Conservation (phyloP, 2,888 invertebrate genomes). For the Silvanus unidentatus region DNA sequence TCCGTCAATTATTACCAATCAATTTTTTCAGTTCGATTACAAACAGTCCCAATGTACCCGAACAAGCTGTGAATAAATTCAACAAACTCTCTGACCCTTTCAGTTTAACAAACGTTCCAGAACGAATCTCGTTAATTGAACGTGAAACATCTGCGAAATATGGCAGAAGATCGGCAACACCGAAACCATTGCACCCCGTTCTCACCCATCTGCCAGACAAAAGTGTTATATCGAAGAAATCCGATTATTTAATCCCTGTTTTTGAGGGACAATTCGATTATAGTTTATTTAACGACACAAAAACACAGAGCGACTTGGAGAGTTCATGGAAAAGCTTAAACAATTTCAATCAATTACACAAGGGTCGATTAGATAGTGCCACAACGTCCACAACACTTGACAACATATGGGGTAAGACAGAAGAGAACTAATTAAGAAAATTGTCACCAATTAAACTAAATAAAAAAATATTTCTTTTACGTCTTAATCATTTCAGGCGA, state of each 20-base stretch:
- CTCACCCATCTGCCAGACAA: conserved; percentile 22
- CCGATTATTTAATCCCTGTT: conserved; percentile 32
- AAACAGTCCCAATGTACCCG: conserved; percentile 3
- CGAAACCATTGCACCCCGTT: not conserved
- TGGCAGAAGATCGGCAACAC: conserved; percentile 33
- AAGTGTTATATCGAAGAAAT: conserved; percentile 19
- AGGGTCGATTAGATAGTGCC: conserved; percentile 35
- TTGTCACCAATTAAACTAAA: not conserved
- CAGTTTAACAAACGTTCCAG: conserved; percentile 11
- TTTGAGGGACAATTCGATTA: conserved; percentile 24
- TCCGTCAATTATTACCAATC: not conserved
- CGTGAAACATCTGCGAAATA: conserved; percentile 28
- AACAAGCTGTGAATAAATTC: not conserved
- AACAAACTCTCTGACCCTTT: conserved; percentile 7
- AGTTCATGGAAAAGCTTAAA: conserved; percentile 34
- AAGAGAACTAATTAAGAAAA: not conserved
- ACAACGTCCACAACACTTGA: conserved; percentile 12
- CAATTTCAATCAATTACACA: conserved; percentile 35
- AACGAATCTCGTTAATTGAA: conserved; percentile 13
- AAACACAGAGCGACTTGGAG: conserved; percentile 23
- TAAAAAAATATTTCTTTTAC: not conserved
- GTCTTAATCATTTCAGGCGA: not conserved
- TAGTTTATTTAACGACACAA: conserved; percentile 16
- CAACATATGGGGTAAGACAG: conserved; percentile 4
- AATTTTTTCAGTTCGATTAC: conserved; percentile 17